phyloP scores from a whole-genome alignment of 1,140 invertebrate genomes.

The Drosophila triauraria region DNA sequence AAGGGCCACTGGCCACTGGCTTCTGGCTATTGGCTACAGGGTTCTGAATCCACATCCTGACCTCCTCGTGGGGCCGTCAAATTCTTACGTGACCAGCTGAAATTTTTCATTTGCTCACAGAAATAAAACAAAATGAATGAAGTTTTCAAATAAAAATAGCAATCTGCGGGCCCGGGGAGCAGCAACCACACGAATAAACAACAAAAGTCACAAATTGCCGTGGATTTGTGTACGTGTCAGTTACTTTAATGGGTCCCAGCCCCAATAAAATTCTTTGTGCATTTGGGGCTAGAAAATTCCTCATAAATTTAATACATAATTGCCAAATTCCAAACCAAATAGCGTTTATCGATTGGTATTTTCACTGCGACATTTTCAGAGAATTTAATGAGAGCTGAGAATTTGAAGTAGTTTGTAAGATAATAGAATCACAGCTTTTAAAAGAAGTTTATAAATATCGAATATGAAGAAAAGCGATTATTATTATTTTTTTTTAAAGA shows the following conservation, averaged over 20 bases:
- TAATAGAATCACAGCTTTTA: background rate
- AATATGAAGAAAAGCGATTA: too few relatives aligned
- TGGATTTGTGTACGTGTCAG: conserved; percentile 59
- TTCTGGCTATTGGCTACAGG: conserved; percentile 3
- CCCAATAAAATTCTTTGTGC: conserved; percentile 36
- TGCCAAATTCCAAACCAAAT: conserved; percentile 44
- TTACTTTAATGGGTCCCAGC: conserved; percentile 38
- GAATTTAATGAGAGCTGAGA: background rate
- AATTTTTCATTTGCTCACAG: conserved; percentile 69
- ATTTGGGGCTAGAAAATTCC: conserved; percentile 48
- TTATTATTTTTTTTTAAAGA: too few relatives aligned
- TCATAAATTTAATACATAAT: conserved; percentile 72
- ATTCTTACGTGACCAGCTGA: conserved; percentile 73
- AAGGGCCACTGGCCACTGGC: background rate
- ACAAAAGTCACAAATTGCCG: conserved; percentile 57
- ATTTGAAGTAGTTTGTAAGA: background rate
- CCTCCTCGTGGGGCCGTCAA: conserved; percentile 22
- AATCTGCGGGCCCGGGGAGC: conserved; percentile 49
- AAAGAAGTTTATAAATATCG: too few relatives aligned
- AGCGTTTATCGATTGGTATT: conserved; percentile 50
- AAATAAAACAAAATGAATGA: conserved; percentile 79
- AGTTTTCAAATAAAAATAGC: conserved; percentile 80
- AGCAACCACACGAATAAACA: conserved; percentile 36
- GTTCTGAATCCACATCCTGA: conserved; percentile 14
- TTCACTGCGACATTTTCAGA: conserved; percentile 2